Percentiles rank a stretch among this genome's conserved stretches.
phyloP scores from a whole-genome alignment of 2,888 invertebrate species.

The Bimastos eiseni region DNA sequence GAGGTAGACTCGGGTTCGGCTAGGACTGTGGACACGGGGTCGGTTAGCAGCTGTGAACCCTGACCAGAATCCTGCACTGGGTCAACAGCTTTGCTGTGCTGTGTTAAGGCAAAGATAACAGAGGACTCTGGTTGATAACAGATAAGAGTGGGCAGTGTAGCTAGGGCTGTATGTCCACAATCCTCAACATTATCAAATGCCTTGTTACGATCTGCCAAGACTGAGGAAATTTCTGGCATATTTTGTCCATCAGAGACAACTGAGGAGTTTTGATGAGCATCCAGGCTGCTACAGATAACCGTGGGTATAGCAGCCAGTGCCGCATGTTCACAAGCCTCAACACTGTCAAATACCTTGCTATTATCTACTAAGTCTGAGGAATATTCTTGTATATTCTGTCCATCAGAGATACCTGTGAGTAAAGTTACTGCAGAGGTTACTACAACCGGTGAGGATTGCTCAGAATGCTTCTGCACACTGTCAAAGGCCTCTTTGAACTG shows the following conservation, averaged over 20 bases:
- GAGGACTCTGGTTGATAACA: background rate
- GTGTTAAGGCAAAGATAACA: background rate
- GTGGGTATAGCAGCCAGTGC: too few species aligned
- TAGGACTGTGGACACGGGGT: background rate
- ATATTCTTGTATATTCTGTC: background rate
- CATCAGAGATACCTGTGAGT: background rate
- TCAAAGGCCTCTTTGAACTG: background rate
- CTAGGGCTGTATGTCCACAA: background rate
- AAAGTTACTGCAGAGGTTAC: background rate
- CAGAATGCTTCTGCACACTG: background rate
- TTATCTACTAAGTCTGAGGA: background rate
- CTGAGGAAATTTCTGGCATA: too few species aligned
- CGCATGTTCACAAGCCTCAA: too few species aligned
- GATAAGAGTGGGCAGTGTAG: background rate
- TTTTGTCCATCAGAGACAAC: too few species aligned
- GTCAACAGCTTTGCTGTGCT: background rate
- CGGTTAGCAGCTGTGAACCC: background rate
- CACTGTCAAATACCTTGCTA: background rate
- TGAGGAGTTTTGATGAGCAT: background rate
- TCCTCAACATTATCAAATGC: background rate
- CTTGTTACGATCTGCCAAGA: too few species aligned
- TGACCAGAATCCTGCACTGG: background rate
- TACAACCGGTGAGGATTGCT: background rate
- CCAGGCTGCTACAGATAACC: background rate
- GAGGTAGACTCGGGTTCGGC: background rate